These are phyloP conservation scores for Acipenser oxyrinchus DNA, from an alignment of 2,797 vertebrate genomes.

Conservation along the genomic window DNA sequence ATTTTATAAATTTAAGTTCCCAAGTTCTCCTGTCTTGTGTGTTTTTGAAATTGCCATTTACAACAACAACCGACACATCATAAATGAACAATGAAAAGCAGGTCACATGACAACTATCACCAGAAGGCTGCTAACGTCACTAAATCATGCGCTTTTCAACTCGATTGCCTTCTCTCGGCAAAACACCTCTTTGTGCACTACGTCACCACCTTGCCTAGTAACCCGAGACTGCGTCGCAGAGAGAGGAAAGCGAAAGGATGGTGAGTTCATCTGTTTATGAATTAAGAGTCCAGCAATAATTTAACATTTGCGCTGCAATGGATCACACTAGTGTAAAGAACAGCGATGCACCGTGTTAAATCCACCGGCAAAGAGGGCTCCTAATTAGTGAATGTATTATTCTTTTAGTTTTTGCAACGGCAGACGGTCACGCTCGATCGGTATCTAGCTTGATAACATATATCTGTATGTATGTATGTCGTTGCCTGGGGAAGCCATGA, in stretches of 20 bases:
- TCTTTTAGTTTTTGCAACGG: not conserved
- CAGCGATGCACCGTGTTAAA: no score
- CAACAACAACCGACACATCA: no score
- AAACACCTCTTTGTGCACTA: slow-evolving; percentile 35
- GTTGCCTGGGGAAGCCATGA: not conserved
- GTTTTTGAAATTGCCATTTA: no score
- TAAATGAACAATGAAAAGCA: no score
- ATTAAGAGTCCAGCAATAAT: slow-evolving; percentile 18
- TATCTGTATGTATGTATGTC: not conserved
- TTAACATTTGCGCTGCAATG: not conserved
- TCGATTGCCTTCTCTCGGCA: no score
- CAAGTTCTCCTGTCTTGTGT: no score
- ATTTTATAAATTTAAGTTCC: no score
- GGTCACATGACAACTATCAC: no score
- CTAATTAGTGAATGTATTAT: not conserved
- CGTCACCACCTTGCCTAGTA: slow-evolving; percentile 53
- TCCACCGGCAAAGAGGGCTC: not conserved
- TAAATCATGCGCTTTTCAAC: slow-evolving; percentile 6
- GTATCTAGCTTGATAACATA: not conserved
- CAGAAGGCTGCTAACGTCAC: slow-evolving; percentile 1
- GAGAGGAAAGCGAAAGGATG: slow-evolving; percentile 67
- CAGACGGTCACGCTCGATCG: not conserved
- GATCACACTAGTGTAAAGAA: no score
- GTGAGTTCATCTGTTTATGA: slow-evolving; percentile 54
- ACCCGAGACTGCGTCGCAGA: slow-evolving; percentile 64